phyloP scores from a whole-genome alignment of 2,113 vertebrate species.

The Myxocyprinus asiaticus region DNA sequence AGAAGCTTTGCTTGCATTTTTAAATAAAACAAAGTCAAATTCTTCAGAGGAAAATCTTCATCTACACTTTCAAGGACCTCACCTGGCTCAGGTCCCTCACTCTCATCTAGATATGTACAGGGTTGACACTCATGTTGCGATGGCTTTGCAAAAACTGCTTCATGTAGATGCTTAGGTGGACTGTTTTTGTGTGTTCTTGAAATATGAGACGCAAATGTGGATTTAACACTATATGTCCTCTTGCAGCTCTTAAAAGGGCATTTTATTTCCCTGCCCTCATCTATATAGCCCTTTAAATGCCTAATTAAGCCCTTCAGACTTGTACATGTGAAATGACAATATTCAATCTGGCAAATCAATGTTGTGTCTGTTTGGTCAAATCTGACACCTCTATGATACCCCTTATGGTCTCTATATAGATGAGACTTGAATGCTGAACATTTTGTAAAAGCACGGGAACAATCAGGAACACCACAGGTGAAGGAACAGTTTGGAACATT shows the following conservation, averaged over 20 bases:
- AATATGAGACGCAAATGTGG: slow-evolving; percentile 31
- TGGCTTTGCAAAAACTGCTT: slow-evolving; percentile 16
- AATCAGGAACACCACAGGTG: slow-evolving; percentile 2
- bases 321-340: slow-evolving; percentile 33
- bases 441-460: slow-evolving; percentile 18
- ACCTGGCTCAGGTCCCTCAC: slow-evolving; percentile 5
- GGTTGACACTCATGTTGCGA: slow-evolving; percentile 4
- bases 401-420: slow-evolving; percentile 25
- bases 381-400: slow-evolving; percentile 13
- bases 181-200: slow-evolving; percentile 36
- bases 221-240: slow-evolving; percentile 34
- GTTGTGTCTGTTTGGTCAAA: slow-evolving; percentile 16
- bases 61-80: slow-evolving; percentile 18
- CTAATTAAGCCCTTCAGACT: background rate
- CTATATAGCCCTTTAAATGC: slow-evolving; percentile 36
- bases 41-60: slow-evolving; percentile 5
- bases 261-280: slow-evolving; percentile 29
- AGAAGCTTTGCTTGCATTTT: slow-evolving; percentile 20
- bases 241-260: slow-evolving; percentile 36
- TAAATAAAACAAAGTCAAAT: slow-evolving; percentile 22
- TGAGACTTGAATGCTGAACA: slow-evolving; percentile 34
- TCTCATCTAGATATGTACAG: slow-evolving; percentile 9
- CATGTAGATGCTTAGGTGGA: slow-evolving; percentile 17
- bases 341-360: slow-evolving; percentile 36
- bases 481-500: background rate